Evolutionary conservation across 92 coral and sea anemone species (phyloP).

Genomic region (Zoanthus sansibaricus): DNA sequence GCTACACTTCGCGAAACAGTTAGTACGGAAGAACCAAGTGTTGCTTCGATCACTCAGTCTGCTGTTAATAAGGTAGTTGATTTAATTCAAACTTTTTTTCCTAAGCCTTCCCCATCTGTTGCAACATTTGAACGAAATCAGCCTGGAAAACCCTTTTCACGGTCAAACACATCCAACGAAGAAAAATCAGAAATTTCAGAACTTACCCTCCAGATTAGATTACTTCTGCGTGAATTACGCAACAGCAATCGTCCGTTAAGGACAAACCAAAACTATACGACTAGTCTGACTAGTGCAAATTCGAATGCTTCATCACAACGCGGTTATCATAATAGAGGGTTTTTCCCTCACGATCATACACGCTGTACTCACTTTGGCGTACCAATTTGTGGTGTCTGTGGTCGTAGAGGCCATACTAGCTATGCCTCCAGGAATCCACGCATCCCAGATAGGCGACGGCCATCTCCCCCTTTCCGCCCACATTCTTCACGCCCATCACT

Average conservation of each 20-base stretch:
- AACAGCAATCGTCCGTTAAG: constrained; percentile 9
- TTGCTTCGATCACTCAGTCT: constrained; percentile 1
- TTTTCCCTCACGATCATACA: constrained; percentile 15
- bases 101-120: constrained; percentile 8
- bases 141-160: not conserved
- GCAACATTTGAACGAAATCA: constrained; percentile 5
- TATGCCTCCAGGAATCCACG: constrained; percentile 37
- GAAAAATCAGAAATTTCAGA: constrained; percentile 4
- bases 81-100: constrained; percentile 10
- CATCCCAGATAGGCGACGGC: constrained; percentile 24
- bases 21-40: constrained; percentile 14
- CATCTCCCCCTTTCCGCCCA: constrained; percentile 12
- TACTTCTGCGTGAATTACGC: constrained; percentile 6
- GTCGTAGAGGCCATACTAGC: constrained; percentile 44
- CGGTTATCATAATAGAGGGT: not conserved
- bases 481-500: constrained; percentile 1
- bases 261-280: constrained; percentile 1
- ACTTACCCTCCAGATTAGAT: not conserved
- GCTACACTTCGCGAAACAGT: constrained; percentile 54
- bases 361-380: constrained; percentile 31
- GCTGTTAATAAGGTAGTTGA: constrained; percentile 18
- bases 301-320: not conserved
- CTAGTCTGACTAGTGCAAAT: not conserved
- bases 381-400: constrained; percentile 44
- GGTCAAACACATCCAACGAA: not conserved